phyloP scores from a whole-genome alignment of 2,113 vertebrate genomes.

The Dromaius novaehollandiae region DNA sequence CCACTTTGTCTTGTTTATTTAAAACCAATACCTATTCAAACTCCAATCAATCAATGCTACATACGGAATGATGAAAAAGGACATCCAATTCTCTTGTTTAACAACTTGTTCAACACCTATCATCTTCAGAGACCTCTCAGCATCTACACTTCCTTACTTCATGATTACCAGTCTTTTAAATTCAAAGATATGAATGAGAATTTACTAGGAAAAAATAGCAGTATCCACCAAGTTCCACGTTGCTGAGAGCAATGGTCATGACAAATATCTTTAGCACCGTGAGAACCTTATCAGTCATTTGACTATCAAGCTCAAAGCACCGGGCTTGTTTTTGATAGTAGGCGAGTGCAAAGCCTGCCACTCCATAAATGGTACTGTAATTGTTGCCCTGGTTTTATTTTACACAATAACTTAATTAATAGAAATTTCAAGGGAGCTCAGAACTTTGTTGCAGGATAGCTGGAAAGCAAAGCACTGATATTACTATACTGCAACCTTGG shows the following conservation, averaged over 20 bases:
- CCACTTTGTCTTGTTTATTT: slow-evolving; percentile 77
- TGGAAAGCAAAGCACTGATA: not conserved
- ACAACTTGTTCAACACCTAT: slow-evolving; percentile 74
- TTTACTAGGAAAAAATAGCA: not conserved
- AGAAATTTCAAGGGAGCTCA: not conserved
- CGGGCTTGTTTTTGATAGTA: not conserved
- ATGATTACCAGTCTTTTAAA: slow-evolving; percentile 42
- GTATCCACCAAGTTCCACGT: not conserved
- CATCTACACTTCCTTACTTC: slow-evolving; percentile 48
- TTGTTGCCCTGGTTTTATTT: not conserved
- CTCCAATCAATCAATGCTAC: slow-evolving; percentile 77
- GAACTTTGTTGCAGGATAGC: not conserved
- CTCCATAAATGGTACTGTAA: not conserved
- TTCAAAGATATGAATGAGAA: slow-evolving; percentile 24
- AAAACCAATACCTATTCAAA: slow-evolving; percentile 79
- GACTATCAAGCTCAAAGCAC: not conserved
- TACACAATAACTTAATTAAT: not conserved
- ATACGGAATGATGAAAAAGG: slow-evolving; percentile 69
- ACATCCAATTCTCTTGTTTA: slow-evolving; percentile 74
- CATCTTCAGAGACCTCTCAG: slow-evolving; percentile 62
- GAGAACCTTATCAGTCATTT: not conserved
- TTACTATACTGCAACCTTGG: not conserved
- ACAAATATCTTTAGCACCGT: not conserved
- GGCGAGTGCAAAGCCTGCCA: not conserved
- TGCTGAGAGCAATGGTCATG: not conserved